Conservation (phyloP, 2,113 vertebrate species). For the Myiopsitta monachus region DNA sequence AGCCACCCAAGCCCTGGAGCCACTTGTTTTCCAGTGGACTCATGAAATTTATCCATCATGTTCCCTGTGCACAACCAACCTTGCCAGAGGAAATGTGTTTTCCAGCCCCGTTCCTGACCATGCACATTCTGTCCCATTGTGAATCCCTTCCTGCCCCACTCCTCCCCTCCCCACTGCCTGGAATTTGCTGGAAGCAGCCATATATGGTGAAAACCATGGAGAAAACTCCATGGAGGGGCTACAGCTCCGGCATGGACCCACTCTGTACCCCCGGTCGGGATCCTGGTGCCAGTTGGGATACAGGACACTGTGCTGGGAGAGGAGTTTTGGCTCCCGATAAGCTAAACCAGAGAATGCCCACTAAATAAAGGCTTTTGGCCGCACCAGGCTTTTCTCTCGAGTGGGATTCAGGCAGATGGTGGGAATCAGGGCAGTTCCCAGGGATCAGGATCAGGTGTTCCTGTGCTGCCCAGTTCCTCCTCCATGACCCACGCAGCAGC, state of each 20-base stretch:
- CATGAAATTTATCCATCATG: neutral
- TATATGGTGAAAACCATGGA: neutral
- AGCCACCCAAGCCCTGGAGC: neutral
- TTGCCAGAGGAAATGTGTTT: slow-evolving; percentile 13
- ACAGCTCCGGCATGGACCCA: too few relatives aligned
- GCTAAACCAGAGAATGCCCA: too few relatives aligned
- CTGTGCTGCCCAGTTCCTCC: neutral
- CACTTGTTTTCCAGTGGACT: neutral
- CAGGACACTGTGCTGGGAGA: neutral
- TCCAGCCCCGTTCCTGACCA: neutral
- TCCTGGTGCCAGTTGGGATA: neutral
- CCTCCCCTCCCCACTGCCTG: neutral
- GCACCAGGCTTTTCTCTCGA: accelerated
- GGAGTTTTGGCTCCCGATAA: neutral
- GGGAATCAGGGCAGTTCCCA: neutral
- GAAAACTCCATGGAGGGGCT: neutral
- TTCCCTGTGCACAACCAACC: neutral
- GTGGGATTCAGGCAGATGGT: accelerated
- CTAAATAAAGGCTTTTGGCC: neutral
- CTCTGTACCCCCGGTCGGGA: neutral
- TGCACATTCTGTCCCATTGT: neutral
- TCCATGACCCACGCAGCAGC: neutral
- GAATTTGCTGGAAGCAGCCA: neutral
- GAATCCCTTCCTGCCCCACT: neutral
- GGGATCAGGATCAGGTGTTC: neutral